Percentiles rank a stretch among this genome's conserved stretches.
phyloP scores from a whole-genome alignment of 1,140 invertebrate genomes.

The Leptinotarsa lineolata region DNA sequence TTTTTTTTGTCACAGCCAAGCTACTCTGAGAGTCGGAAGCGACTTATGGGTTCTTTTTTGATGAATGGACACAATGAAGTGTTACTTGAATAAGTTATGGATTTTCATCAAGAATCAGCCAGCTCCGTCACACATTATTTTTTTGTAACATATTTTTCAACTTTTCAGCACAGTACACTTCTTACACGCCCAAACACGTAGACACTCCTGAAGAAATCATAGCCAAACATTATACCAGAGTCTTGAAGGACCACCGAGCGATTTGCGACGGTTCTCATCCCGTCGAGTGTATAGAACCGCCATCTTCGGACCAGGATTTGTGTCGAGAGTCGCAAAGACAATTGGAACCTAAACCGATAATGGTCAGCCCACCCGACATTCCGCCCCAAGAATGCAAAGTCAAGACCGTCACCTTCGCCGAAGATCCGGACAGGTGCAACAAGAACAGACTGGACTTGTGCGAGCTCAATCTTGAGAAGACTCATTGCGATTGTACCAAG shows the following conservation, averaged over 20 bases:
- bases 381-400: slow-evolving; percentile 45
- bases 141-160: slow-evolving; percentile 19
- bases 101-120: no score
- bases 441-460: slow-evolving; percentile 48
- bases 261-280: slow-evolving; percentile 43
- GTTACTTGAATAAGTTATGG: no score
- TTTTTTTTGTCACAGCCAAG: no score
- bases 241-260: slow-evolving; percentile 44
- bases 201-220: slow-evolving; percentile 51
- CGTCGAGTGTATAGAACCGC: slow-evolving; percentile 42
- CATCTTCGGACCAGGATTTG: slow-evolving; percentile 18
- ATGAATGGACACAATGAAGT: no score
- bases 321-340: slow-evolving; percentile 15
- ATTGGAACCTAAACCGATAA: slow-evolving; percentile 40
- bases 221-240: slow-evolving; percentile 49
- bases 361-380: slow-evolving; percentile 47
- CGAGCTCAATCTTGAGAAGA: slow-evolving; percentile 44
- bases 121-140: not conserved
- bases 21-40: no score
- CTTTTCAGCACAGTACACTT: slow-evolving; percentile 33
- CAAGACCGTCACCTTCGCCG: slow-evolving; percentile 42
- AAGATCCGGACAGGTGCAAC: slow-evolving; percentile 45
- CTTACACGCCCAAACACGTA: slow-evolving; percentile 51
- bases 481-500: slow-evolving; percentile 48
- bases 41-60: no score